Evolutionary conservation across 2,113 vertebrate genomes (phyloP).

Genomic region (Neoarius graeffei): DNA sequence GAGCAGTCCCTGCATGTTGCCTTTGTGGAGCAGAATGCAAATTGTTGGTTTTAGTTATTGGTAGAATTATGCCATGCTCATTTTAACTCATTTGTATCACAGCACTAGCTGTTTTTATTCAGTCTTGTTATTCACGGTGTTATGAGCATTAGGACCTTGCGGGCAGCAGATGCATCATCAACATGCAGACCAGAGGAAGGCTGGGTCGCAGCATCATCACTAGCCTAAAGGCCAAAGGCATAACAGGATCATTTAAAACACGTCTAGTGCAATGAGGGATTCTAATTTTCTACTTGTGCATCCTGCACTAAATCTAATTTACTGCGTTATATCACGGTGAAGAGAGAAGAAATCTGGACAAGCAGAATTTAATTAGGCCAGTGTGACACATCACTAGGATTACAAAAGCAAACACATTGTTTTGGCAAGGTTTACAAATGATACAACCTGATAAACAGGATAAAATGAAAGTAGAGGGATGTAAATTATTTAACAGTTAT

Average conservation of each 20-base stretch:
- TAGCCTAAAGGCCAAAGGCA: constrained; percentile 69
- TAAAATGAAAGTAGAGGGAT: not conserved
- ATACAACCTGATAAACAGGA: not conserved
- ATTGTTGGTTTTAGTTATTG: not conserved
- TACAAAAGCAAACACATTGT: not conserved
- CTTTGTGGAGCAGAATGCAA: not conserved
- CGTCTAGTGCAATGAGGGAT: not conserved
- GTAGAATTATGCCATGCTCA: not conserved
- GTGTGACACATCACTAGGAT: not conserved
- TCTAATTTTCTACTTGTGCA: not conserved
- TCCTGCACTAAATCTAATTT: not conserved
- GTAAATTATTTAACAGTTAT: not conserved
- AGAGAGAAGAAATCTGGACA: not conserved
- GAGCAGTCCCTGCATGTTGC: not conserved
- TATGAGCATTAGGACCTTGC: constrained; percentile 64
- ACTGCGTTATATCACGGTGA: not conserved
- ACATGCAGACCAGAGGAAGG: constrained; percentile 64
- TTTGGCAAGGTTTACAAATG: not conserved
- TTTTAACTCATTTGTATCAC: not conserved
- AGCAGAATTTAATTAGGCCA: not conserved
- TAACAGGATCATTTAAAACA: constrained; percentile 60
- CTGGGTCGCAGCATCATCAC: constrained; percentile 67
- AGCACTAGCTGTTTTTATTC: constrained; percentile 53
- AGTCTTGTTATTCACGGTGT: constrained; percentile 47
- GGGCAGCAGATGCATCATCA: constrained; percentile 61